These are phyloP conservation scores for Pogonomyrmex californicus DNA, from an alignment of 1,140 invertebrate genomes.

Conservation along the genomic window DNA sequence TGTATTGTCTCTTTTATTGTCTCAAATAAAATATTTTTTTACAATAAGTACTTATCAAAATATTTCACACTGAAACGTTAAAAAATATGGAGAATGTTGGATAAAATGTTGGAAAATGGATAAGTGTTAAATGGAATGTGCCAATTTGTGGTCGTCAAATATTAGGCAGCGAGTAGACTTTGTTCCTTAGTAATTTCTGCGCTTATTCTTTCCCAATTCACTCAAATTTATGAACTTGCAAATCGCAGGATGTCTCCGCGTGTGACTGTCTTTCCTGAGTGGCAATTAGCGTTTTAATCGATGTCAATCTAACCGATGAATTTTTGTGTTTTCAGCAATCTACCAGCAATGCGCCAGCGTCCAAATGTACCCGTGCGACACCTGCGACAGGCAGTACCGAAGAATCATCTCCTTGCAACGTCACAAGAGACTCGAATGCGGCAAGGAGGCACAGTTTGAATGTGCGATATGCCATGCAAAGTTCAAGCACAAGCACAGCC, in stretches of 20 bases:
- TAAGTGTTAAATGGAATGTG: background rate
- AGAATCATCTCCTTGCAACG: constrained; percentile 83
- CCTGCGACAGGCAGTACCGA: constrained; percentile 81
- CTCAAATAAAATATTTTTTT: constrained; percentile 1
- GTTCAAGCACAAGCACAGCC: constrained; percentile 85
- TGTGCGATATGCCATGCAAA: constrained; percentile 82
- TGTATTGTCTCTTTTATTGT: background rate
- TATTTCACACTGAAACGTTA: background rate
- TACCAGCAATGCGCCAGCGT: constrained; percentile 45
- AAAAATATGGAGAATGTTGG: background rate
- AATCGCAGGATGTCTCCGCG: background rate
- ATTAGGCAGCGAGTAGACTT: background rate
- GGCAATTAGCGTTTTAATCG: background rate
- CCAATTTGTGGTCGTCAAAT: background rate
- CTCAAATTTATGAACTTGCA: background rate
- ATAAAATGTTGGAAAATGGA: background rate
- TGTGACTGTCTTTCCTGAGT: constrained; percentile 9
- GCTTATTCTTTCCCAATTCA: background rate
- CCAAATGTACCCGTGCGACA: constrained; percentile 80
- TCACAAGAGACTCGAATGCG: constrained; percentile 84
- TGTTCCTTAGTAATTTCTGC: background rate
- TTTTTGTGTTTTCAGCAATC: constrained; percentile 74
- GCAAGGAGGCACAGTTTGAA: constrained; percentile 83
- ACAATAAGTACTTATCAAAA: background rate
- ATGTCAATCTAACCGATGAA: constrained; percentile 55